phyloP scores from a whole-genome alignment of 37 sponge, comb jelly and placozoan species.

The Amphimedon queenslandica region DNA sequence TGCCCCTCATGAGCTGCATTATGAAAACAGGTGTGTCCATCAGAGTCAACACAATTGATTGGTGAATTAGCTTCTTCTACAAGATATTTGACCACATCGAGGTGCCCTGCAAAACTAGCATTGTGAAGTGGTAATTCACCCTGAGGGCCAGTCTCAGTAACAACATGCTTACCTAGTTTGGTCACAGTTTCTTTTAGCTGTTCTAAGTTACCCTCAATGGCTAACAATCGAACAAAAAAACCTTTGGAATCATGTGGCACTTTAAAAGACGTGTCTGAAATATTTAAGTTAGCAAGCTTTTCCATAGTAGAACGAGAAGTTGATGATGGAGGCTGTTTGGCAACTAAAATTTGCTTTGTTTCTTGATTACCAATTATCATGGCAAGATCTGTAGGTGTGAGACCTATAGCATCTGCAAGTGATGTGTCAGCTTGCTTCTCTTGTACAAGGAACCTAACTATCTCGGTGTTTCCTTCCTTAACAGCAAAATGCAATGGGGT shows the following conservation, averaged over 20 bases:
- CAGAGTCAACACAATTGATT: conserved; percentile 24
- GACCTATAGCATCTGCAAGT: conserved; percentile 10
- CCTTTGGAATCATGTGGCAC: not conserved
- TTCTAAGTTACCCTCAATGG: conserved; percentile 9
- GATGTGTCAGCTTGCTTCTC: conserved; percentile 2
- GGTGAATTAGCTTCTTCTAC: conserved; percentile 20
- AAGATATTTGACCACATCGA: conserved; percentile 32
- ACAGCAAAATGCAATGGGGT: conserved; percentile 36
- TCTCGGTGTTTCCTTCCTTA: conserved; percentile 15
- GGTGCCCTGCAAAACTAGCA: conserved; percentile 37
- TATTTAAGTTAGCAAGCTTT: not conserved
- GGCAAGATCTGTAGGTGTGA: conserved; percentile 26
- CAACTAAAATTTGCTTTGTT: conserved; percentile 33
- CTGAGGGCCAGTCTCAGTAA: conserved; percentile 6
- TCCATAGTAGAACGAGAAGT: not conserved
- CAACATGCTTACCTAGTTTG: not conserved
- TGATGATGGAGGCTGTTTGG: too few relatives aligned
- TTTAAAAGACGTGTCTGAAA: not conserved
- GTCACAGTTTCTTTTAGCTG: conserved; percentile 5
- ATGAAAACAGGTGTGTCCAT: conserved; percentile 35
- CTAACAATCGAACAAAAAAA: not conserved
- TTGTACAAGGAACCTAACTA: conserved; percentile 32
- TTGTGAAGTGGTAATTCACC: conserved; percentile 31
- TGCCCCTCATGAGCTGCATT: conserved; percentile 49
- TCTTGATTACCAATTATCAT: conserved; percentile 30